phyloP scores from a whole-genome alignment of 1,140 invertebrate genomes.

The Goniozus legneri region DNA sequence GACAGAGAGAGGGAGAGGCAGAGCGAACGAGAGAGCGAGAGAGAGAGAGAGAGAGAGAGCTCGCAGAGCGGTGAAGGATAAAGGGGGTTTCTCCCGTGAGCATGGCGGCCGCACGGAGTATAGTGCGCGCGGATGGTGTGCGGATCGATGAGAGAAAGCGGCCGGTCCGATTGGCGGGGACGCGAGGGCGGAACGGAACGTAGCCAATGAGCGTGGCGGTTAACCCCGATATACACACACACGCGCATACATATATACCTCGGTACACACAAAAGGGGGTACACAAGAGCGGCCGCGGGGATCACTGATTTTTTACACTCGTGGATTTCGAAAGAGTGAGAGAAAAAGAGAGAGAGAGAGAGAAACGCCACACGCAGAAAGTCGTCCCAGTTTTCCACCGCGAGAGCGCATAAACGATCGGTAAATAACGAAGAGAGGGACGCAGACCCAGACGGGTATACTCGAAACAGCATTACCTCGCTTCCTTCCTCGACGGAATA shows the following conservation, averaged over 20 bases:
- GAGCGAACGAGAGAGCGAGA: conserved; percentile 2
- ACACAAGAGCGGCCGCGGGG: too few species aligned
- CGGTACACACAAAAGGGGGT: too few species aligned
- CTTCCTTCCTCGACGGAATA: conserved; percentile 15
- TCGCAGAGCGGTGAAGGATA: too few species aligned
- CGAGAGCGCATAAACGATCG: too few species aligned
- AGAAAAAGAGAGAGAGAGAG: not conserved
- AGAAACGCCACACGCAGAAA: conserved; percentile 4
- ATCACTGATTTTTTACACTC: conserved; percentile 50
- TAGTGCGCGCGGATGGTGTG: conserved; percentile 37
- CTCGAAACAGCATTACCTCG: conserved; percentile 17
- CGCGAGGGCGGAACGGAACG: conserved; percentile 46
- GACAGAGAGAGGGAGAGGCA: not conserved
- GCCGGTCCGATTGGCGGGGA: conserved; percentile 50
- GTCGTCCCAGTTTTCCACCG: too few species aligned
- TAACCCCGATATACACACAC: conserved; percentile 46
- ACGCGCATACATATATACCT: too few species aligned
- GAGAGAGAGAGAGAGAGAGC: conserved; percentile 7
- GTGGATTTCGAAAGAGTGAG: not conserved
- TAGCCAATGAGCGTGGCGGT: conserved; percentile 52
- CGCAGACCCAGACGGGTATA: too few species aligned
- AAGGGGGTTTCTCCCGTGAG: too few species aligned
- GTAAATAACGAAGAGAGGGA: too few species aligned
- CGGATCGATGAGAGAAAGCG: conserved; percentile 43
- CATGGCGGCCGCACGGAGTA: conserved; percentile 36